phyloP scores from a whole-genome alignment of 2,888 invertebrate genomes.

The Apamea anceps region DNA sequence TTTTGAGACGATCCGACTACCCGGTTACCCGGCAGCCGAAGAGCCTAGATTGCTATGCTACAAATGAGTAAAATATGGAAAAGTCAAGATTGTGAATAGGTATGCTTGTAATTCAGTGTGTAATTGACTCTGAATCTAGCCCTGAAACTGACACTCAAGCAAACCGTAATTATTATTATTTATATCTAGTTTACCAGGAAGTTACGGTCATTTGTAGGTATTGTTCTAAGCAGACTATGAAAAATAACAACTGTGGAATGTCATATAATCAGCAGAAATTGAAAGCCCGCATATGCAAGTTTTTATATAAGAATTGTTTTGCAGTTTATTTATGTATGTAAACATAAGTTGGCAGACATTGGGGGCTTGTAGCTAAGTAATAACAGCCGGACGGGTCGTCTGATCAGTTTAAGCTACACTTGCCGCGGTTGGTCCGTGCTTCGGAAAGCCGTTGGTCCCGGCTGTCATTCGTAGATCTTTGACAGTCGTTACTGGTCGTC shows the following conservation, averaged over 20 bases:
- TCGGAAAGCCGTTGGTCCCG: too few species aligned
- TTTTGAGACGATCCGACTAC: not conserved
- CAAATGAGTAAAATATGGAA: not conserved
- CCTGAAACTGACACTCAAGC: not conserved
- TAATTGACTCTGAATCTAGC: not conserved
- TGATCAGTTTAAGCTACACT: too few species aligned
- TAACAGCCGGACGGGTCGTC: too few species aligned
- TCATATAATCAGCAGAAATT: constrained; percentile 8
- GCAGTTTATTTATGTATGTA: not conserved
- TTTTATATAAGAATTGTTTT: too few species aligned
- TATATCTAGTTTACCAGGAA: constrained; percentile 9
- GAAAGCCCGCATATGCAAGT: too few species aligned
- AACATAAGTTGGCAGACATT: not conserved
- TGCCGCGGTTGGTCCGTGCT: too few species aligned
- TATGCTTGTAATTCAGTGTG: not conserved
- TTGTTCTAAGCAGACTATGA: constrained; percentile 10
- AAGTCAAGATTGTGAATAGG: not conserved
- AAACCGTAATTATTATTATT: not conserved
- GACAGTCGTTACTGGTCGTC: too few species aligned
- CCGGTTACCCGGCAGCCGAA: not conserved
- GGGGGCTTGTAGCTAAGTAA: too few species aligned
- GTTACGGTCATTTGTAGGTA: not conserved
- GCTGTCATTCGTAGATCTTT: too few species aligned
- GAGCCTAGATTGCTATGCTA: not conserved
- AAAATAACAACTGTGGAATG: constrained; percentile 23